Conservation (phyloP, 2,113 vertebrate species). For the Lagopus muta region DNA sequence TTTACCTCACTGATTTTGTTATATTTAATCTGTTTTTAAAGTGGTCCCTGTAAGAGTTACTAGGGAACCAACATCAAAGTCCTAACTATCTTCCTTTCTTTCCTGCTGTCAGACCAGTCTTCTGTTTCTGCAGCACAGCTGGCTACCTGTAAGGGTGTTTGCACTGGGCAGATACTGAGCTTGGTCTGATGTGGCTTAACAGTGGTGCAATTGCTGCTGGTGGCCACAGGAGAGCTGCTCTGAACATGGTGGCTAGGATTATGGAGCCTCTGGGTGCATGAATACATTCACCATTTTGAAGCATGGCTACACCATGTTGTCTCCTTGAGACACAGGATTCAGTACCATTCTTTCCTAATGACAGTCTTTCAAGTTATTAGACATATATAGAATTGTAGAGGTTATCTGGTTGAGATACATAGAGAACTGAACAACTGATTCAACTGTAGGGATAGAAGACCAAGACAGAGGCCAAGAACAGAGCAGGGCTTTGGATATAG, state of each 20-base stretch:
- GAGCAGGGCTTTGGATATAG: slow-evolving; percentile 56
- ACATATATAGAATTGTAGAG: not conserved
- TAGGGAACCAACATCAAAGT: not conserved
- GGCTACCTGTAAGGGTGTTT: not conserved
- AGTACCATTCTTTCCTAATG: not conserved
- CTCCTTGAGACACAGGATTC: not conserved
- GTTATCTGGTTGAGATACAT: slow-evolving; percentile 4
- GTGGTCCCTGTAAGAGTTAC: not conserved
- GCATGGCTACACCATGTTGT: not conserved
- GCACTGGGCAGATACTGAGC: not conserved
- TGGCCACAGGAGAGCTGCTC: slow-evolving; percentile 7
- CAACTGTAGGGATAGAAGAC: slow-evolving; percentile 40
- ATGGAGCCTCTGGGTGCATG: slow-evolving; percentile 40
- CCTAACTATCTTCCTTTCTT: not conserved
- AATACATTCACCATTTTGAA: slow-evolving; percentile 38
- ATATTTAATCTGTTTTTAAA: not conserved
- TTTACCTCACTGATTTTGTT: not conserved
- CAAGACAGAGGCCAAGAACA: slow-evolving; percentile 66
- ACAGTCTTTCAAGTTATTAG: not conserved
- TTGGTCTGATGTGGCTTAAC: not conserved
- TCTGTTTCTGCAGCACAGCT: not conserved
- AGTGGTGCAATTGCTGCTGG: slow-evolving; percentile 2
- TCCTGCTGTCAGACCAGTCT: not conserved
- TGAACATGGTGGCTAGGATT: slow-evolving; percentile 10
- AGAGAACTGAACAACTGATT: not conserved